Base-by-base conservation (phyloP, 2,113 vertebrate genomes). In the Cinclus mexicanus region DNA sequence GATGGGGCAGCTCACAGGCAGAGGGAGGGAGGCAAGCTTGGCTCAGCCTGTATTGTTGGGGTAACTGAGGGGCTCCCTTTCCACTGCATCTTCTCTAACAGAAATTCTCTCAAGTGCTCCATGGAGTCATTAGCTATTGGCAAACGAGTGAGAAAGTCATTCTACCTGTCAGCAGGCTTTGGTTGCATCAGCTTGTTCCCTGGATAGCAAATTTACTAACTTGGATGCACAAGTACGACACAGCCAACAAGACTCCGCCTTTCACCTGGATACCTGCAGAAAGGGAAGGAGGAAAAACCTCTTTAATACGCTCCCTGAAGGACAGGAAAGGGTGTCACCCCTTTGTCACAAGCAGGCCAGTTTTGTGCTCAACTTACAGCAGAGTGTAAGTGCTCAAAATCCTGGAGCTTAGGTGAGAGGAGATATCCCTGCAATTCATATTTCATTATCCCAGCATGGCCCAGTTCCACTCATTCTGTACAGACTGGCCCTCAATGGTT, bases 111-210 rank as follows among this genome's bases (percentile, higher is more conserved):
- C 12, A 50, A 59, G 50, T 2, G 25, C 31, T 75, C 35, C 8
- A 0, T 0, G 13, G 76, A 37, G 52, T 37, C 67, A 28, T 22
- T 7, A 23, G 19, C 10, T 20, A 14, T 3, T 2, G 17, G 49
- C 20, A 28, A 46, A 53, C 3, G n/a, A 72, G 46, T 2, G 59
- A 86, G 77, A 37, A 81, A 55, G 79, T 19, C 3, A 6, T 24
- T 64, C 74, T 42, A 64, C 64, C 60, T 44, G 31, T 13, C 23
- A 4, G 46, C 4, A 26, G 59, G 35, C 63, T 83, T 37, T 4
- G 10, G 35, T 8, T 35, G 44, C 29, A 52, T 23, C 35, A 22
- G 5, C 50, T 77, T 11, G 9, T 9, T 57, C 67, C 67, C 49
- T 76, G 56, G 24, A 1, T 39, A 55, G 23, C 52, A 52, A 21